Base-by-base conservation (phyloP, 2,113 vertebrate genomes). In the Burhinus oedicnemus region DNA sequence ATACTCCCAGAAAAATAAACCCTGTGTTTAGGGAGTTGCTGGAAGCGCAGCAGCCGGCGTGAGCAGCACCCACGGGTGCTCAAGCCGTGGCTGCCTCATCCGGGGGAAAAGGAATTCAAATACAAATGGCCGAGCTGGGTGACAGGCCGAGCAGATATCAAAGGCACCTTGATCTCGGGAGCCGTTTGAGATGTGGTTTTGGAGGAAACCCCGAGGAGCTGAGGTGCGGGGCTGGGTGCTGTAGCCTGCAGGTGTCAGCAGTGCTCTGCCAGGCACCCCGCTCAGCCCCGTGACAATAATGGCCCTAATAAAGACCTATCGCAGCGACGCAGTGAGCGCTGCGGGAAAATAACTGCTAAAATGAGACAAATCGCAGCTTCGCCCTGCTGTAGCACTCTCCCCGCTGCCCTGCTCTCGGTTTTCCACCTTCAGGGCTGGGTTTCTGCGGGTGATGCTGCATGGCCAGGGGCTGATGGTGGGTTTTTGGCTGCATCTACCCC, bases 81-180 rank as follows among this genome's bases (percentile, higher is more conserved):
- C 49, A 51, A 22, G 22, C 22, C 49, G 49, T 49, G 49, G 49
- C 49, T 49, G 49, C 49, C 49, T 51, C 72, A 3, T 34, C 36
- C 72, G 68, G 64, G 52, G 36, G 13, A 66, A 78, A 76, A 64
- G 30, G 44, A 29, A 85, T 55, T 76, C 2, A 49, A 52, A 76
- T 6, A 36, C 3, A 36, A 69, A 15, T 0, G 0, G 14, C 5
- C 1, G 1, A 69, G 32, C 16, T 0, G 9, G 36, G 42, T 11
- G n/a, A 32, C n/a, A 13, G 27, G 29, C 38, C 8, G 17, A 61
- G 72, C 30, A 10, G 40, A 14, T 66, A 13, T 5, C 23, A 7
- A 57, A 78, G 55, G 20, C 11, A 1, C 30, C 32, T 54, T 58
- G 64, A 8, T 27, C 36, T 45, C 2, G 3, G 42, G 70, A 87